A percentile compares a stretch with the other conserved stretches of the same genome.
phyloP scores from a whole-genome alignment of 1,140 invertebrate genomes.

The Gryllus bimaculatus region DNA sequence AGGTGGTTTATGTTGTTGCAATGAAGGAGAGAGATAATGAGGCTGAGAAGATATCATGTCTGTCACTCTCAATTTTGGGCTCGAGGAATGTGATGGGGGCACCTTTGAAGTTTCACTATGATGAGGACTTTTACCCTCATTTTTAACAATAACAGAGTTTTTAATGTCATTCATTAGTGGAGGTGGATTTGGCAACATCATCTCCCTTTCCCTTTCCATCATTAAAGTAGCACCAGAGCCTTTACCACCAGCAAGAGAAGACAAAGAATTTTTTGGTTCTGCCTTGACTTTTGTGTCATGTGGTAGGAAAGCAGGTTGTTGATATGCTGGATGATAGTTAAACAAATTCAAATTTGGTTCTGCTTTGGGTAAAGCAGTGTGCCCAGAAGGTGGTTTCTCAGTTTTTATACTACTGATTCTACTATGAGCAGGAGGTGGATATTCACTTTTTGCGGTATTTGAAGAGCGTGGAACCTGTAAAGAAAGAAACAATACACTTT shows the following conservation, averaged over 20 bases:
- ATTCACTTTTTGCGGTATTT: conserved; percentile 40
- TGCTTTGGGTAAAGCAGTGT: conserved; percentile 52
- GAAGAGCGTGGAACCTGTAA: conserved; percentile 31
- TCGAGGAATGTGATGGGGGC: conserved; percentile 47
- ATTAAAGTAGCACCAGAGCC: background rate
- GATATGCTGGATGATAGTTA: conserved; percentile 52
- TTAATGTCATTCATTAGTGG: conserved; percentile 54
- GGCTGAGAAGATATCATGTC: conserved; percentile 39
- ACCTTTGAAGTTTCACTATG: conserved; percentile 46
- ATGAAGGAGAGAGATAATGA: conserved; percentile 46
- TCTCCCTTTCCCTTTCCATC: conserved; percentile 13
- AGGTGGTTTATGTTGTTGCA: conserved; percentile 11
- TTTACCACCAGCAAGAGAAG: conserved; percentile 8
- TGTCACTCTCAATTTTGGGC: conserved; percentile 44
- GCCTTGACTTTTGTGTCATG: conserved; percentile 40
- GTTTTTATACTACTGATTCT: conserved; percentile 36
- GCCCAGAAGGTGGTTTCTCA: conserved; percentile 43
- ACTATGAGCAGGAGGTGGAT: conserved; percentile 45
- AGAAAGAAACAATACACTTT: background rate
- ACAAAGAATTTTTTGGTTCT: conserved; percentile 39
- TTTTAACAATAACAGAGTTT: conserved; percentile 68
- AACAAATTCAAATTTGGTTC: conserved; percentile 65
- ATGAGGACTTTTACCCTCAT: conserved; percentile 51
- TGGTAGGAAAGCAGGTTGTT: conserved; percentile 36
- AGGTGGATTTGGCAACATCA: conserved; percentile 43